These are phyloP conservation scores for Notolabrus celidotus DNA, from an alignment of 2,797 vertebrate genomes.

Conservation along the genomic window DNA sequence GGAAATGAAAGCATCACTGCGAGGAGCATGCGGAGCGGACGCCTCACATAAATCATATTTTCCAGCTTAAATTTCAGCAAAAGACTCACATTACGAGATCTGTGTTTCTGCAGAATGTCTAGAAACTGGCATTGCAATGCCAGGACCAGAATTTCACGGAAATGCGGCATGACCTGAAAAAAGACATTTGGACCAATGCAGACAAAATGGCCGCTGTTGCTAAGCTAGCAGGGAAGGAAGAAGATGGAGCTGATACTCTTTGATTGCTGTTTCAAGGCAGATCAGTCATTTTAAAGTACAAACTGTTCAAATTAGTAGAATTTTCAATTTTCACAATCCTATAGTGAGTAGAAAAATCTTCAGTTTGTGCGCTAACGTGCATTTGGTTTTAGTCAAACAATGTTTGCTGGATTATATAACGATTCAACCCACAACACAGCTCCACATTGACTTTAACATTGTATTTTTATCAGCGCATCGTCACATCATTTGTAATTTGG, in stretches of 20 bases:
- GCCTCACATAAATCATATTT: constrained; percentile 26
- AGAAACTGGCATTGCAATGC: constrained; percentile 22
- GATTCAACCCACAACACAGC: constrained; percentile 13
- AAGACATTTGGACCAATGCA: constrained; percentile 56
- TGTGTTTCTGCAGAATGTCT: neutral
- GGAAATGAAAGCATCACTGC: constrained; percentile 61
- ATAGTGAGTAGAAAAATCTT: constrained; percentile 6
- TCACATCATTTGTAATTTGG: constrained; percentile 14
- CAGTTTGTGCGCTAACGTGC: neutral
- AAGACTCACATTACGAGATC: constrained; percentile 54
- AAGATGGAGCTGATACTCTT: constrained; percentile 73
- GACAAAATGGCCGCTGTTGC: constrained; percentile 87
- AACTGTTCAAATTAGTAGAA: neutral
- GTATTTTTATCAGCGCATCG: neutral
- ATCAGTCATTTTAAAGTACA: constrained; percentile 16
- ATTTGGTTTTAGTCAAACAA: neutral
- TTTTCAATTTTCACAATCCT: constrained; percentile 4
- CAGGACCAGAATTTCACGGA: constrained; percentile 27
- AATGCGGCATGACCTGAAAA: constrained; percentile 41
- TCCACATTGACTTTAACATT: constrained; percentile 29
- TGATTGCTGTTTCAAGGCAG: constrained; percentile 44
- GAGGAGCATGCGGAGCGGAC: constrained; percentile 38
- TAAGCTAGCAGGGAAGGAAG: constrained; percentile 72
- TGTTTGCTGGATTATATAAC: neutral
- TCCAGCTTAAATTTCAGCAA: constrained; percentile 7